Evolutionary conservation across 2,797 vertebrate species (phyloP), one percentile per base, ranked within the genome.

Genomic region (Sebastes iracundus): DNA sequence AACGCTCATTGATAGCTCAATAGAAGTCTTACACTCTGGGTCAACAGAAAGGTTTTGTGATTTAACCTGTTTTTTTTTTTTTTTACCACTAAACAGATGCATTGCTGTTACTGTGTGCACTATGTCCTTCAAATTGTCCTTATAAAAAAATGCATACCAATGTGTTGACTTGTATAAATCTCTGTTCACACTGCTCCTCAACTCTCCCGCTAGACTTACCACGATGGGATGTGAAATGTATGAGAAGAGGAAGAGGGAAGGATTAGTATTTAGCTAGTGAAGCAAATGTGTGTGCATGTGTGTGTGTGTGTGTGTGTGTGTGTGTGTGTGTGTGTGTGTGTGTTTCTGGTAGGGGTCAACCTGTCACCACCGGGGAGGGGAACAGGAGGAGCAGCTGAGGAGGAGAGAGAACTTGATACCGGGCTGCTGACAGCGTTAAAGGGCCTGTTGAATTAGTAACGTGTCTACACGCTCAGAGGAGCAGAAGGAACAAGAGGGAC

Each of bases 401-500:
- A 84, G 77, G 63, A 73, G 85, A 73, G 85, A 89, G 86, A 94
- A 94, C 85, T 77, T 84, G 93, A 94, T 92, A 92, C 83, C 33
- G 82, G 10, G 10, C 27, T 66, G 30, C 53, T 77, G 82, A 83
- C 62, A 30, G 82, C 46, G 63, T 85, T 85, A 81, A 90, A 91
- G 81, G 76, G 80, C 77, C 87, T 87, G 76, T 52, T 94, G 90
- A 93, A 94, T 94, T 88, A 93, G 89, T 88, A 90, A 90, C 77
- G 85, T 67, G 84, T 86, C 87, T 78, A 71, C 83, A 80, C 92
- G 90, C 87, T 94, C 92, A 93, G 79, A 87, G 88, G 85, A 72
- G 91, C 91, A 92, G 90, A 93, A 93, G 87, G 93, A 95, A 95
- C 81, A 71, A 84, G 86, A 82, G 83, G 83, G 89, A 90, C 88